These are phyloP conservation scores for Thereva unica DNA, from an alignment of 2,888 invertebrate genomes.

Conservation along the genomic window DNA sequence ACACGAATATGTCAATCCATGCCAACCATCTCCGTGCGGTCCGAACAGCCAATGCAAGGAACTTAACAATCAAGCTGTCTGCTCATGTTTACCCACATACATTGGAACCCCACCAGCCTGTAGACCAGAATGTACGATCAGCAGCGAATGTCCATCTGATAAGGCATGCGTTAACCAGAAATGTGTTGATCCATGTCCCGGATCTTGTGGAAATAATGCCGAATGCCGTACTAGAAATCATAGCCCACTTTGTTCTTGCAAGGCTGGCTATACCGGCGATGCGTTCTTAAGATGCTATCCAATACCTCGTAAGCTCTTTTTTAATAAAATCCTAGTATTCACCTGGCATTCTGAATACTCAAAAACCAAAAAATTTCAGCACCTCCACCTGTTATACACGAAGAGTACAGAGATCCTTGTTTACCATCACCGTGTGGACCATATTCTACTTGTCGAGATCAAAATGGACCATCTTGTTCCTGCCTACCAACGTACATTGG, in stretches of 20 bases:
- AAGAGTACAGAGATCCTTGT: slow-evolving; percentile 61
- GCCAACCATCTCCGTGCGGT: slow-evolving; percentile 70
- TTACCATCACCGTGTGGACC: slow-evolving; percentile 70
- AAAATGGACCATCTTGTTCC: slow-evolving; percentile 66
- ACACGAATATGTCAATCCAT: slow-evolving; percentile 52
- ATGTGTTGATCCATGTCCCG: slow-evolving; percentile 72
- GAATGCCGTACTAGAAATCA: slow-evolving; percentile 72
- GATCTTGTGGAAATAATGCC: slow-evolving; percentile 69
- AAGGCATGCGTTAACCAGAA: slow-evolving; percentile 70
- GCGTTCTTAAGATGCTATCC: slow-evolving; percentile 66
- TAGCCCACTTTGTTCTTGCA: slow-evolving; percentile 71
- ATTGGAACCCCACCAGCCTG: slow-evolving; percentile 76
- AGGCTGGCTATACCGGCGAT: slow-evolving; percentile 69
- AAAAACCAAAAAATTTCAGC: slow-evolving; percentile 44
- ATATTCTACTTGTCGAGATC: slow-evolving; percentile 68
- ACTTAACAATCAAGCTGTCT: slow-evolving; percentile 69
- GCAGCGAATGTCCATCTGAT: slow-evolving; percentile 67
- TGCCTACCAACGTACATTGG: slow-evolving; percentile 70
- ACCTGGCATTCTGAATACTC: neutral
- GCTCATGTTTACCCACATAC: slow-evolving; percentile 68
- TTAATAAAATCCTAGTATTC: neutral
- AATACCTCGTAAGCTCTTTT: slow-evolving; percentile 54
- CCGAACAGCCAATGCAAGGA: slow-evolving; percentile 78
- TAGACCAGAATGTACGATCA: slow-evolving; percentile 69
- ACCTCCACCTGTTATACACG: slow-evolving; percentile 47